Base-by-base conservation (phyloP, 1,140 invertebrate genomes). In the Rhizoglyphus robini region DNA sequence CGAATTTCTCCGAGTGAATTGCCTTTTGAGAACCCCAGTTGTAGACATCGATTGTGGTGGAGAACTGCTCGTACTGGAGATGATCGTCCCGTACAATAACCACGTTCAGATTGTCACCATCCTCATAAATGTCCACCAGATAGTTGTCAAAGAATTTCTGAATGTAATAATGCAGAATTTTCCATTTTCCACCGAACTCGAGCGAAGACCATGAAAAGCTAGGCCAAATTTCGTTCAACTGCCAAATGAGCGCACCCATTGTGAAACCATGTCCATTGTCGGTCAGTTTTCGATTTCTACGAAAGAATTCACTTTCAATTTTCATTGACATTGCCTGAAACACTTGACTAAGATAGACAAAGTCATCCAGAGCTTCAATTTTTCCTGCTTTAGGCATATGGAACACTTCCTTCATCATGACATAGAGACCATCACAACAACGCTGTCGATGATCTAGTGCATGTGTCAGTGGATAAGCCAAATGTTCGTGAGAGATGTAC, bases 181-280 rank as follows among this genome's bases (percentile, higher is more conserved):
- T 90, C 86, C 88, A 92, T 67, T 82, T 81, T 29, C 88, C 87
- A 51, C 79, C 80, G 73, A 83, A 87, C 77, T 92, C 89, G 68
- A 96, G 88, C n/a, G 89, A 84, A 31, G 91, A 86, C 96, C 96
- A 99, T 3, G 92, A 90, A 0, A 95, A 91, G 5, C 90, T 94
- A 73, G 89, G 87, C 96, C 96, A 99, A 23, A 98, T 88, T 76
- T 99, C 95, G 77, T 99, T 98, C 1, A 99, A 75, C 75, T 99
- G 96, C 96, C 96, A 99, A 78, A 96, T 99, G 41, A 99, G 79
- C 15, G 94, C 92, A 18, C 96, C 96, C 89, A 96, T 97, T 0
- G 79, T 82, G 31, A 78, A 69, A 1, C 90, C 87, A 75, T 84
- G 80, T 1, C 86, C 85, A 11, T 80, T 71, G 20, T n/a, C 20